A percentile compares a stretch with the other conserved stretches of the same genome.
Conservation (phyloP, 2,113 vertebrate species). For the Columba livia region DNA sequence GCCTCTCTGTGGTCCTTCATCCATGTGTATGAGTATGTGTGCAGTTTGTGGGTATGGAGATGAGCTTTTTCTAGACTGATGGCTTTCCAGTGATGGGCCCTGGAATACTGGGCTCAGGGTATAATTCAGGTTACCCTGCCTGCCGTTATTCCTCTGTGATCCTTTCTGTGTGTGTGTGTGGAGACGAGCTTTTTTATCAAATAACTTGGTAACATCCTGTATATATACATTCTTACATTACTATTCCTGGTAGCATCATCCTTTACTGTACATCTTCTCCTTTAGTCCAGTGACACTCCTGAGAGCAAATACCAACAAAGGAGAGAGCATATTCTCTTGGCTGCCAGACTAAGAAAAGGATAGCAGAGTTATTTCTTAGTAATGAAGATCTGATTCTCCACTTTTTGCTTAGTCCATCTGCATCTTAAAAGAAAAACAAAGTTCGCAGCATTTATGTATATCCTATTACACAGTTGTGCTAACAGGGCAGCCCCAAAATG, state of each 20-base stretch:
- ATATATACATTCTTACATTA: background rate
- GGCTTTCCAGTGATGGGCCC: background rate
- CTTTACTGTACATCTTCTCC: background rate
- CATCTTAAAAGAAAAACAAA: background rate
- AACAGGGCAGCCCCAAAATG: background rate
- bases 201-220: background rate
- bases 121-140: background rate
- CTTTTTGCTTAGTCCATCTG: background rate
- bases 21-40: background rate
- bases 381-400: background rate
- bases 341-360: background rate
- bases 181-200: background rate
- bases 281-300: background rate
- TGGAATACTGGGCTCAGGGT: background rate
- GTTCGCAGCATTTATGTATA: background rate
- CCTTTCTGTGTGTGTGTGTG: background rate
- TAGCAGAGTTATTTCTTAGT: background rate
- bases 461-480: background rate
- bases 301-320: background rate
- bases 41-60: background rate
- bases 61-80: background rate
- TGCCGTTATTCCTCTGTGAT: background rate
- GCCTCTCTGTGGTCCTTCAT: background rate
- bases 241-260: background rate
- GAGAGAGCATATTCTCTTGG: background rate